A percentile compares a stretch with the other conserved stretches of the same genome.
phyloP scores from a whole-genome alignment of 2,888 invertebrate species.

The Pseudolycoriella hygida region DNA sequence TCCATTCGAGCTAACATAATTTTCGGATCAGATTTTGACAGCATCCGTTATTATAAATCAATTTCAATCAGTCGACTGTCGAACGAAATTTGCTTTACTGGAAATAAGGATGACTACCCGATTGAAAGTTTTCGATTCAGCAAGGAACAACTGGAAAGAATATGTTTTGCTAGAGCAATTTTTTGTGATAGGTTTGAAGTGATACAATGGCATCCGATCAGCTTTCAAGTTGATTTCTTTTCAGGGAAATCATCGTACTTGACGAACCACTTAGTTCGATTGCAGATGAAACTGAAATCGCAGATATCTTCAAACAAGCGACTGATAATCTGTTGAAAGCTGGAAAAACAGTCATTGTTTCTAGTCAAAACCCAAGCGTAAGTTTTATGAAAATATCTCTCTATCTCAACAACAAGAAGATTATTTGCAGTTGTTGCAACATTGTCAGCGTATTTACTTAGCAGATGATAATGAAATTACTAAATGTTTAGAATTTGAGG shows the following conservation, averaged over 20 bases:
- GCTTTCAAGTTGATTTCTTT: background rate
- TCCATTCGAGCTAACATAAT: conserved; percentile 8
- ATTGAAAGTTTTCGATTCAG: conserved; percentile 7
- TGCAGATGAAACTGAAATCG: conserved; percentile 3
- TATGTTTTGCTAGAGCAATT: conserved; percentile 8
- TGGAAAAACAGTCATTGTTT: conserved; percentile 9
- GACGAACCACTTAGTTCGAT: conserved; percentile 9
- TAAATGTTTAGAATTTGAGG: background rate
- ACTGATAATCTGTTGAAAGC: conserved; percentile 2
- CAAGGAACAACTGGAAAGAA: conserved; percentile 7
- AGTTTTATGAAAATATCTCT: background rate
- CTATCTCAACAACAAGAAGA: too few relatives aligned
- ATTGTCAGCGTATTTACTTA: conserved; percentile 2
- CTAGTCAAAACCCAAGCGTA: conserved; percentile 5
- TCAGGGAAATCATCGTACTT: conserved; percentile 8
- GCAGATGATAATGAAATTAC: background rate
- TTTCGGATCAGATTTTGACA: conserved; percentile 7
- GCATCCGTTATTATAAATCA: conserved; percentile 6
- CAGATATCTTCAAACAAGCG: conserved; percentile 5
- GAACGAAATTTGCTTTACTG: conserved; percentile 5
- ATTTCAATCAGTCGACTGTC: conserved; percentile 6
- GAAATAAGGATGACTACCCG: background rate
- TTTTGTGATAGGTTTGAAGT: background rate
- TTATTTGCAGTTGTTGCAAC: background rate
- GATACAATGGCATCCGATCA: background rate